Evolutionary conservation across 2,888 invertebrate species (phyloP), one percentile per base, ranked within the genome.

Genomic region (Ennomos fuscantarius): DNA sequence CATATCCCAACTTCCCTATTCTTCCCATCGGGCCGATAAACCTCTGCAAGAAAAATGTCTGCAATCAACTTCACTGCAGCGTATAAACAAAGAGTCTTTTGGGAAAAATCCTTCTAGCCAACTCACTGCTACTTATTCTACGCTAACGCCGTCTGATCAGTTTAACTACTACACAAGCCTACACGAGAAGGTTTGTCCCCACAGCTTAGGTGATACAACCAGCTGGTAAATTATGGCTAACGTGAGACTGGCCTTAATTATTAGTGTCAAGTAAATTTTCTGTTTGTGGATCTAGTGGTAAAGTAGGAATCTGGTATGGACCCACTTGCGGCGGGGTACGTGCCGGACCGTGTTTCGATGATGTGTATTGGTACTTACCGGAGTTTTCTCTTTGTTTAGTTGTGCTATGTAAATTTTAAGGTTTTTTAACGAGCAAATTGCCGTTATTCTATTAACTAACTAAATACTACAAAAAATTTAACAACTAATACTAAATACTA

Each of bases 211-310:
- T 13, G 9, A 9, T 49, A 49, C 47, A 54, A 50, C 33, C 41
- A 36, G n/a, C 43, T 52, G 56, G 62, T 64, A 65, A 65, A 57
- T 60, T 54, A 63, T 62, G 57, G 55, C 58, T 60, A 65, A 61
- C 62, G 57, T 56, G 47, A 55, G 55, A 63, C 68, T 55, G 66
- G 55, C 55, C 60, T 63, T 68, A 63, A 71, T 66, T n/a, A n/a
- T n/a, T 63, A 62, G 62, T 64, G 66, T 63, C 66, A 65, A 60
- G 63, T 64, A 62, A 62, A 62, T 64, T 64, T 66, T 65, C 56
- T 66, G 65, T 65, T 66, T 62, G 62, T 66, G 57, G 65, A 65
- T 66, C 59, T 65, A 49, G 60, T 34, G 55, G 55, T 54, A 48
- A 49, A 55, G 55, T 62, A 42, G 55, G 62, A 56, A 62, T 47